Evolutionary conservation across 2,888 invertebrate species (phyloP), one percentile per base, ranked within the genome.

Genomic region (Lagria hirta): DNA sequence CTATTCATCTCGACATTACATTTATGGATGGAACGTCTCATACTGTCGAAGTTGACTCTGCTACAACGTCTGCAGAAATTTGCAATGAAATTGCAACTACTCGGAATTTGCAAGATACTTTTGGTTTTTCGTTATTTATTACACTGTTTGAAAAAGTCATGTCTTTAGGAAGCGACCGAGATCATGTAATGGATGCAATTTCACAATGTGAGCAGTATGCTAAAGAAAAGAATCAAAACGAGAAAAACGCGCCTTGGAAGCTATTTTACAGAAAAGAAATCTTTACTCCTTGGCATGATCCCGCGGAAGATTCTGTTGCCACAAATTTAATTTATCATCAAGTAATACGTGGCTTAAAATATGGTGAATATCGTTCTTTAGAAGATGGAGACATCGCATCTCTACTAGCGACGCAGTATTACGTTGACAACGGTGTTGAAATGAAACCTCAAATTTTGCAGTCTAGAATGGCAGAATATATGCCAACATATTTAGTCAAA

Each of bases 141-240:
- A 88, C 92, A 1, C 73, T 95, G 7, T 90, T 85, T 63, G 94
- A 95, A 64, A 95, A 94, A 74, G 86, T 91, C 1, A 81, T 92
- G 55, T 93, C 93, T 0, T 70, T 95, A 42, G 94, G 94, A 18
- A 87, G 86, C 68, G 93, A 89, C 48, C 82, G 81, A 10, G 94
- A 95, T 69, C 94, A 95, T 65, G 86, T 97, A 0, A 87, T 96
- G 86, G 96, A 97, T 72, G 96, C 95, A 1, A 88, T 97, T 60
- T 92, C 92, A 0, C 93, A 94, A 68, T 95, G 95, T 69, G 96
- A 97, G 68, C 95, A 96, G 67, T 94, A 90, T 68, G 88, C 92
- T 14, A 92, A 88, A 71, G 94, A 94, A 69, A 86, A 89, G 66
- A 91, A 92, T 0, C 82, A 84, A 2, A 81, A 84, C 40, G 93